phyloP scores from a whole-genome alignment of 1,140 invertebrate species.

The Drosophila sproati region DNA sequence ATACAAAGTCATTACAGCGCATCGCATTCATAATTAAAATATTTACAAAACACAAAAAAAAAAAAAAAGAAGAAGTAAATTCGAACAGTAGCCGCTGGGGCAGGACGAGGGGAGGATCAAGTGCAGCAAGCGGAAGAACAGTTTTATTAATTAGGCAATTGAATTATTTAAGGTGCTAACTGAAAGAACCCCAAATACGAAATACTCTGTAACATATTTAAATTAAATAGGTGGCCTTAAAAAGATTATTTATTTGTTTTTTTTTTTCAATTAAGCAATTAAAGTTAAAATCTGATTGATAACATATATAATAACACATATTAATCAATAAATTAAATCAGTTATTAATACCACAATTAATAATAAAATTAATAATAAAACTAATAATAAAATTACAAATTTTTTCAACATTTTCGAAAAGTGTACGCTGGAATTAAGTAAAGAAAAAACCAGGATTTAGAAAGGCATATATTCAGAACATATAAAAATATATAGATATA shows the following conservation, averaged over 20 bases:
- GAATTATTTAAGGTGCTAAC: background rate
- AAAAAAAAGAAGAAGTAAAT: slow-evolving; percentile 34
- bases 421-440: too few relatives aligned
- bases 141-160: slow-evolving; percentile 55
- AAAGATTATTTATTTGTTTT: background rate
- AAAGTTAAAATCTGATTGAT: too few relatives aligned
- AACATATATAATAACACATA: too few relatives aligned
- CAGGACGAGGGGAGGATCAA: slow-evolving; percentile 1
- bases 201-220: background rate
- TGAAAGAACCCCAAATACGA: background rate
- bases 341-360: too few relatives aligned
- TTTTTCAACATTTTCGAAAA: too few relatives aligned
- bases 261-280: too few relatives aligned
- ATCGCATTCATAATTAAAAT: slow-evolving; percentile 75
- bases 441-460: too few relatives aligned
- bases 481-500: too few relatives aligned
- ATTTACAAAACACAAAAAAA: slow-evolving; percentile 57
- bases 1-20: slow-evolving; percentile 75
- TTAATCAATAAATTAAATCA: too few relatives aligned
- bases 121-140: slow-evolving; percentile 53
- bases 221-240: background rate
- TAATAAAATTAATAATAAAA: too few relatives aligned
- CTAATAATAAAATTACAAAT: too few relatives aligned
- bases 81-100: background rate
- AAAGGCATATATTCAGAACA: too few relatives aligned